Base-by-base conservation (phyloP, 2,888 invertebrate species). In the Therioaphis trifolii region DNA sequence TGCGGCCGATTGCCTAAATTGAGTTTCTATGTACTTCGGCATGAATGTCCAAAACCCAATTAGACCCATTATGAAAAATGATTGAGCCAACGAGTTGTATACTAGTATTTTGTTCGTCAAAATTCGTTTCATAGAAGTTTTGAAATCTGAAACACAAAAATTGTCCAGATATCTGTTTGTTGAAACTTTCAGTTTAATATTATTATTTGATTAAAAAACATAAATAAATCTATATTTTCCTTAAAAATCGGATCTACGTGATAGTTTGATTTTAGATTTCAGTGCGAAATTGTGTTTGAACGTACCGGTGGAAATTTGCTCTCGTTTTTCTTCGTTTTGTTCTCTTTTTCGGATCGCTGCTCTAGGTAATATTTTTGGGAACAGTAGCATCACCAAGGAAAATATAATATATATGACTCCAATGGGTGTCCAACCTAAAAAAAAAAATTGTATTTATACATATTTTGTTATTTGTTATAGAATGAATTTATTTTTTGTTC, bases 11-110 rank as follows among this genome's bases (percentile, higher is more conserved):
- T 89, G 88, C 11, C 89, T 87, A 86, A 90, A 91, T 86, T 91
- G 90, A 18, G 90, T 90, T 87, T 91, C 91, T 84, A 91, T 89
- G 86, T 90, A 90, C 86, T 91, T 91, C 2, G 91, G 91, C 87
- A 91, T 88, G 86, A 90, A 91, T 7, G 89, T 90, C 86, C 89
- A 89, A 85, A 90, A 89, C 1, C 90, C 90, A 58, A 88, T 88
- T 43, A 88, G 87, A 4, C 89, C 88, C 52, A 89, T 88, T 84
- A 89, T 86, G 66, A 89, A 90, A 29, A 89, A 88, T 35, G 90
- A 89, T 80, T 89, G 89, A 68, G 89, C 89, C 7, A 90, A 85
- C 3, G 89, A 89, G 86, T 90, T 89, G 84, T 88, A 89, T 1
- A 90, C 85, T 85, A 90, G 89, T 12, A 90, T 87, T 63, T 88